Evolutionary conservation across 2,113 vertebrate species (phyloP).

Genomic region (Ramphastos sulfuratus): DNA sequence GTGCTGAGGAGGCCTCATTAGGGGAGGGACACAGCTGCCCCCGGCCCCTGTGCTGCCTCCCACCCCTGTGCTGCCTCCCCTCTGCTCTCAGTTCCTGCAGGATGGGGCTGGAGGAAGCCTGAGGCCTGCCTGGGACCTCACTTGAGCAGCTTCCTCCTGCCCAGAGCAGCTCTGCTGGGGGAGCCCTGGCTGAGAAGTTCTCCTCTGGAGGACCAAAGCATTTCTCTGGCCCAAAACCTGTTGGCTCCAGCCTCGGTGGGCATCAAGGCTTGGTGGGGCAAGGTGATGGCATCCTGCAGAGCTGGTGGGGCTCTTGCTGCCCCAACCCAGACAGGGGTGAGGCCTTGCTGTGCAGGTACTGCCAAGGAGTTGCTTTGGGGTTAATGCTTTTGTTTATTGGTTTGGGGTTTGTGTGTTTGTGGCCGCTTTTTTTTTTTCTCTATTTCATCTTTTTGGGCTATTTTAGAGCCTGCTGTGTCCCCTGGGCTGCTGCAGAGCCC

Average conservation of each 20-base stretch:
- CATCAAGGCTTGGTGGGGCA: fast-evolving
- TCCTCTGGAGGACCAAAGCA: too few relatives aligned
- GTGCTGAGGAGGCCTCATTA: not conserved
- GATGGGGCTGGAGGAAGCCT: not conserved
- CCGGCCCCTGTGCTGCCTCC: too few relatives aligned
- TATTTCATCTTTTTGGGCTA: not conserved
- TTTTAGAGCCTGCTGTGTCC: not conserved
- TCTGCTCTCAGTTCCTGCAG: not conserved
- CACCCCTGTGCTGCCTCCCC: too few relatives aligned
- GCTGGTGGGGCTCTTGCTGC: too few relatives aligned
- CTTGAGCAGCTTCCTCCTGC: not conserved
- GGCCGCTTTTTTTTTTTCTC: not conserved
- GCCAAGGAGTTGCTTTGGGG: too few relatives aligned
- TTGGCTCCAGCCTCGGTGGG: not conserved
- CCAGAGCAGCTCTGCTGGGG: not conserved
- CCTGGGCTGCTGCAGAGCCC: fast-evolving
- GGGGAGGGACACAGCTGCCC: too few relatives aligned
- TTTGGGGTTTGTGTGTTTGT: too few relatives aligned
- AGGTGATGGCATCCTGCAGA: not conserved
- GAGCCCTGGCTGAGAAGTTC: not conserved
- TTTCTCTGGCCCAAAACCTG: not conserved
- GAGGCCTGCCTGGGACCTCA: fast-evolving
- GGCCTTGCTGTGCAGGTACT: too few relatives aligned
- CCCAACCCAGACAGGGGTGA: too few relatives aligned
- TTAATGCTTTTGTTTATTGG: not conserved